Conservation (phyloP, 2,888 invertebrate genomes). For the Cephus pulcher region DNA sequence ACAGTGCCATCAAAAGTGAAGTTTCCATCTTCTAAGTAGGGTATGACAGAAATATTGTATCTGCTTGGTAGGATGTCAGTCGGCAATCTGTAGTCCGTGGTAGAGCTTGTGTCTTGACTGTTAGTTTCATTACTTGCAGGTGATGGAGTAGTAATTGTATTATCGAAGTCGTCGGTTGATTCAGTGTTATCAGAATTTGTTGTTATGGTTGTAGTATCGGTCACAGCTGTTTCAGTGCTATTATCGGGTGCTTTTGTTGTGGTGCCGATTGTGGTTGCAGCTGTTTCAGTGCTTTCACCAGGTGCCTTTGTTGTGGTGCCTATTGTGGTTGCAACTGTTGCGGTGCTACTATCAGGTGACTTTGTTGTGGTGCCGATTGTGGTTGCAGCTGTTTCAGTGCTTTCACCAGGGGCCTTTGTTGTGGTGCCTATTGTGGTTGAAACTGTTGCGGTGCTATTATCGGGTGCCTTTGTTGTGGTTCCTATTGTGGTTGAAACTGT, state of each 20-base stretch:
- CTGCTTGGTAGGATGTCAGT: conserved; percentile 68
- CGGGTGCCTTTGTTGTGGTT: conserved; percentile 11
- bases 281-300: too few species aligned
- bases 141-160: too few species aligned
- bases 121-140: neutral
- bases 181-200: too few species aligned
- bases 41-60: conserved; percentile 69
- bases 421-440: neutral
- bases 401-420: neutral
- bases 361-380: neutral
- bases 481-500: conserved; percentile 9
- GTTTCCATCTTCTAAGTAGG: conserved; percentile 66
- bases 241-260: too few species aligned
- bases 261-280: too few species aligned
- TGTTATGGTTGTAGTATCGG: too few species aligned
- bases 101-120: conserved; percentile 2
- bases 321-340: neutral
- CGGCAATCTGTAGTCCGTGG: conserved; percentile 68
- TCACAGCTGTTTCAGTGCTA: too few species aligned
- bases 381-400: neutral
- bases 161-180: too few species aligned
- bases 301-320: neutral
- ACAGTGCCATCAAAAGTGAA: conserved; percentile 48
- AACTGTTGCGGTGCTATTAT: neutral
- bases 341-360: neutral